These are phyloP conservation scores for Temnopleurus reevesii DNA, from an alignment of 53 echinoderm and acorn worm species.

Conservation along the genomic window DNA sequence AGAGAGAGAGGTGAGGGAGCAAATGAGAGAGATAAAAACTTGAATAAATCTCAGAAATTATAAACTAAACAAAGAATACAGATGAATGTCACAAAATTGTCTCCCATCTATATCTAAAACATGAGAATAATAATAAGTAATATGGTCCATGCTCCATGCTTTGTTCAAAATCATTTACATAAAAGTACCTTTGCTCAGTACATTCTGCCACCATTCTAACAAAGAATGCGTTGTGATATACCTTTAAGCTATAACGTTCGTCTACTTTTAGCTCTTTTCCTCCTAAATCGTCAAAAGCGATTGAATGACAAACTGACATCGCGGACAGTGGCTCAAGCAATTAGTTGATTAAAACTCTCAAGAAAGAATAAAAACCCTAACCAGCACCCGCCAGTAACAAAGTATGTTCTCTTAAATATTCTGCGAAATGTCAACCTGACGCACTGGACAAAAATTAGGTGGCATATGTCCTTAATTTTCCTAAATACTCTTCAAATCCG, in stretches of 20 bases:
- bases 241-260: slow-evolving; percentile 14
- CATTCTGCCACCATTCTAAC: no score
- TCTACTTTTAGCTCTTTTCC: neutral
- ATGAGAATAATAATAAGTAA: no score
- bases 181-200: no score
- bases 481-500: slow-evolving; percentile 52
- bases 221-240: no score
- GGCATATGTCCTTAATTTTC: slow-evolving; percentile 55
- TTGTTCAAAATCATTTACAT: neutral
- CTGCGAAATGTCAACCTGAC: neutral
- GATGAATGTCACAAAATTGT: no score
- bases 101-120: no score
- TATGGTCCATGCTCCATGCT: no score
- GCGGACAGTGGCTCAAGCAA: neutral
- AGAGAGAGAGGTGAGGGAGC: no score
- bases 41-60: no score
- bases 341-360: slow-evolving; percentile 37
- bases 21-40: no score
- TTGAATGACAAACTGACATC: slow-evolving; percentile 23
- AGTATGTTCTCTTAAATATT: neutral
- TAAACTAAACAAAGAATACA: no score
- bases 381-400: slow-evolving; percentile 5
- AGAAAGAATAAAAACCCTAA: neutral
- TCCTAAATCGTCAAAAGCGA: neutral
- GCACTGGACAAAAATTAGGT: slow-evolving; percentile 3